These are phyloP conservation scores for Emydura subglobosa DNA, from an alignment of 2,113 vertebrate species.

Conservation along the genomic window DNA sequence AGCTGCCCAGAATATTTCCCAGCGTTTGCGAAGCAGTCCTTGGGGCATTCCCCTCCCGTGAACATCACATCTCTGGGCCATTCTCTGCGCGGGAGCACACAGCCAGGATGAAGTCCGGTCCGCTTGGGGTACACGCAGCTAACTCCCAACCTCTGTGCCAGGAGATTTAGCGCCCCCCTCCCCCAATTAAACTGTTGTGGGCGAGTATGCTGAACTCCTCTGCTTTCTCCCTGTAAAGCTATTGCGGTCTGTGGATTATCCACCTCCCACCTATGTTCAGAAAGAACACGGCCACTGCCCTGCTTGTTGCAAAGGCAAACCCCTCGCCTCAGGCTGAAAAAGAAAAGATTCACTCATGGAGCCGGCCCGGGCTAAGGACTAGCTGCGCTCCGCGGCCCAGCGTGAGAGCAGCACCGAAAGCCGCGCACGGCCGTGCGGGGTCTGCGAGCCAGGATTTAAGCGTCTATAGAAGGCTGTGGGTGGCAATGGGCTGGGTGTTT, in stretches of 20 bases:
- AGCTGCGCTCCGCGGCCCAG: not conserved
- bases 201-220: not conserved
- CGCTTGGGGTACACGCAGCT: not conserved
- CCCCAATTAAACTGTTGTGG: not conserved
- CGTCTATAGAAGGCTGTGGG: slow-evolving; percentile 7
- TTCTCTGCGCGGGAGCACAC: not conserved
- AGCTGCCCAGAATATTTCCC: not conserved
- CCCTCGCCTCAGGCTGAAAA: not conserved
- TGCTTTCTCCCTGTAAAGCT: not conserved
- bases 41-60: not conserved
- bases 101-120: not conserved
- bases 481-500: slow-evolving; percentile 68
- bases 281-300: no score
- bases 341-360: no score
- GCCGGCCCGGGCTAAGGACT: no score
- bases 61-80: not conserved
- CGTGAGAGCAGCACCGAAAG: not conserved
- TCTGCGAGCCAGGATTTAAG: not conserved
- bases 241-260: not conserved
- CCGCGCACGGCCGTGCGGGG: not conserved
- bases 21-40: not conserved
- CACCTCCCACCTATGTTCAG: no score
- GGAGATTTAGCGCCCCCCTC: not conserved
- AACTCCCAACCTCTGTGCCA: not conserved
- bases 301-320: not conserved